Evolutionary conservation across 2,888 invertebrate genomes (phyloP).

Genomic region (Nomada ferruginata): DNA sequence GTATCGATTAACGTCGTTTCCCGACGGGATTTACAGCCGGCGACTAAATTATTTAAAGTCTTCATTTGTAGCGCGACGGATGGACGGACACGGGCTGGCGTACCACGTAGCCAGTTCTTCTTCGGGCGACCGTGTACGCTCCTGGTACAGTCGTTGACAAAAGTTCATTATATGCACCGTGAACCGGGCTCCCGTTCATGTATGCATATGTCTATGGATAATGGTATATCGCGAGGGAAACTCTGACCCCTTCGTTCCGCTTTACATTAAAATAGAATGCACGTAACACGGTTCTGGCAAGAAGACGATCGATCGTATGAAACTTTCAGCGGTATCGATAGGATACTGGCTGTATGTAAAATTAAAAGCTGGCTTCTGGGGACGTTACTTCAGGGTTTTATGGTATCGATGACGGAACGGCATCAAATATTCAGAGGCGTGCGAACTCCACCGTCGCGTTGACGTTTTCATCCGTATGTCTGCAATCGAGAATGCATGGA

Average conservation of each 20-base stretch:
- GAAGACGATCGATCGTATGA: constrained; percentile 18
- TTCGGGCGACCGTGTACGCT: constrained; percentile 63
- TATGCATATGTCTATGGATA: too few relatives aligned
- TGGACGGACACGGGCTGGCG: constrained; percentile 73
- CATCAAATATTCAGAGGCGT: neutral
- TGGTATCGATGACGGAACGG: neutral
- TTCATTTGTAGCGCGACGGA: constrained; percentile 79
- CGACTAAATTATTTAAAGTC: constrained; percentile 83
- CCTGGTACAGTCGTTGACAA: constrained; percentile 60
- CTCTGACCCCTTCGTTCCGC: neutral
- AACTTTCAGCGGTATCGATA: constrained; percentile 14
- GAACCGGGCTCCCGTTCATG: too few relatives aligned
- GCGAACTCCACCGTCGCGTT: neutral
- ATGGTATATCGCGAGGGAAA: neutral
- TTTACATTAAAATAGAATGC: neutral
- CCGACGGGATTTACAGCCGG: constrained; percentile 79
- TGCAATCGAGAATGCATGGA: neutral
- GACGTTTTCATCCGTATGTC: neutral
- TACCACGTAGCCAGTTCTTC: constrained; percentile 71
- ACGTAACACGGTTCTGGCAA: constrained; percentile 6
- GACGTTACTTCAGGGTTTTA: neutral
- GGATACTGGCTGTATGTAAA: neutral
- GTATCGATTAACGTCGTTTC: constrained; percentile 82
- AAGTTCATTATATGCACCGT: constrained; percentile 44
- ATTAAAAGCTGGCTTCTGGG: constrained; percentile 4